phyloP scores from a whole-genome alignment of 2,888 invertebrate species.

The Dasypolia templi region DNA sequence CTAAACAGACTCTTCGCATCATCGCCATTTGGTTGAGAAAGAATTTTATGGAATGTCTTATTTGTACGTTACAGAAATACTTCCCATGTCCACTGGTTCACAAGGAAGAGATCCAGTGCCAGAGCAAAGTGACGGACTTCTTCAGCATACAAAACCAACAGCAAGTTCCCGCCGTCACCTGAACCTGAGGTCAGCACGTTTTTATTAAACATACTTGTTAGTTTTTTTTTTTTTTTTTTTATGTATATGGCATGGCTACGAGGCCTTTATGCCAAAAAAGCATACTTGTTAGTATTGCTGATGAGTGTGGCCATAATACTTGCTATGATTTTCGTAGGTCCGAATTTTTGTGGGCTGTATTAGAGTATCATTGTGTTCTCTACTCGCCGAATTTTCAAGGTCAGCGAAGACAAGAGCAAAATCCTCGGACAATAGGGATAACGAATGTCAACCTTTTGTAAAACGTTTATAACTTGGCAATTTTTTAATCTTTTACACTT shows the following conservation, averaged over 20 bases:
- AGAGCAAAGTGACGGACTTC: conserved; percentile 84
- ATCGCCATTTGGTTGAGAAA: too few species aligned
- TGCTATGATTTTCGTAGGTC: background rate
- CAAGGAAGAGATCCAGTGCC: conserved; percentile 79
- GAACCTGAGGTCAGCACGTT: conserved; percentile 69
- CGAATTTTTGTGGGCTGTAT: background rate
- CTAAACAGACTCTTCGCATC: too few species aligned
- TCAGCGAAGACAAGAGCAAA: background rate
- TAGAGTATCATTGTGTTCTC: background rate
- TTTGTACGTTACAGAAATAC: conserved; percentile 79
- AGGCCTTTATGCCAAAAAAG: too few species aligned
- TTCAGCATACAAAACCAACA: conserved; percentile 81
- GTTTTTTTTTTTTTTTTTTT: too few species aligned
- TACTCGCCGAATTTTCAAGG: background rate
- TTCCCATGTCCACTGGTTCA: conserved; percentile 86
- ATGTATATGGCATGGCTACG: too few species aligned
- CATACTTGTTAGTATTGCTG: background rate
- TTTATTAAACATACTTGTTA: background rate
- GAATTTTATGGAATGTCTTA: too few species aligned
- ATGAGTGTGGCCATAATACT: background rate
- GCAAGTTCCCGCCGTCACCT: conserved; percentile 80
- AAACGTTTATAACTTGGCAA: too few species aligned
- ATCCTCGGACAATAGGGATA: background rate
- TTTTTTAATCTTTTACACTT: too few species aligned
- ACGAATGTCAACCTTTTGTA: too few species aligned